Base-by-base conservation (phyloP, 2,888 invertebrate species). In the Sicus ferrugineus region DNA sequence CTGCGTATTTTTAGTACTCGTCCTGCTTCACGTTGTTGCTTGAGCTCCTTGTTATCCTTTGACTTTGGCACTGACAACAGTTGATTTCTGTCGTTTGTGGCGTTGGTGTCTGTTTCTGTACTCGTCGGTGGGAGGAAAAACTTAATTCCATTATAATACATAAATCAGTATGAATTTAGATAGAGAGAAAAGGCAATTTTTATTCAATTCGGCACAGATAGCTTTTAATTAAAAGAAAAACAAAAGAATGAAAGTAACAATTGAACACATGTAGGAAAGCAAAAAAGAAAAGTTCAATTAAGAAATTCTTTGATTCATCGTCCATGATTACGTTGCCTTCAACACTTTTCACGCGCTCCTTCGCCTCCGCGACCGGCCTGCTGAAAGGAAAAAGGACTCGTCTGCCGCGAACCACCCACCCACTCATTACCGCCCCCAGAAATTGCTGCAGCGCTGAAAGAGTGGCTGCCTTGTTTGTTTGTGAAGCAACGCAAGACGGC, bases 31-130 rank as follows among this genome's bases (percentile, higher is more conserved):
- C 14, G 14, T 16, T 9, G 42, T 16, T 42, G 42, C 42, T 16
- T 42, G n/a, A 42, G 42, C 42, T 42, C 42, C 3, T 42, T 42
- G 63, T 23, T 52, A 54, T 34, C 38, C 64, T 64, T 64, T 19
- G 28, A 6, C 23, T 28, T 31, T 30, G 26, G 19, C n/a, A 2
- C 3, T 34, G 6, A 38, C n/a, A n/a, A 4, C 9, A 42, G 1
- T 42, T 9, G 42, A n/a, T 16, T 65, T 31, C 65, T 31, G 54
- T 54, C 65, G 52, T 65, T 19, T 38, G 23, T n/a, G 16, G 21
- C 52, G 34, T 65, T 28, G 52, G 65, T 65, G 16, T 38, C 23
- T 19, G 6, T 26, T 54, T 28, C 16, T 21, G 23, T 34, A 7
- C 11, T 42, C 38, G 34, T 61, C 42, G 38, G 21, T 59, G 14